Evolutionary conservation across 1,140 invertebrate species (phyloP).

Genomic region (Myzus persicae): DNA sequence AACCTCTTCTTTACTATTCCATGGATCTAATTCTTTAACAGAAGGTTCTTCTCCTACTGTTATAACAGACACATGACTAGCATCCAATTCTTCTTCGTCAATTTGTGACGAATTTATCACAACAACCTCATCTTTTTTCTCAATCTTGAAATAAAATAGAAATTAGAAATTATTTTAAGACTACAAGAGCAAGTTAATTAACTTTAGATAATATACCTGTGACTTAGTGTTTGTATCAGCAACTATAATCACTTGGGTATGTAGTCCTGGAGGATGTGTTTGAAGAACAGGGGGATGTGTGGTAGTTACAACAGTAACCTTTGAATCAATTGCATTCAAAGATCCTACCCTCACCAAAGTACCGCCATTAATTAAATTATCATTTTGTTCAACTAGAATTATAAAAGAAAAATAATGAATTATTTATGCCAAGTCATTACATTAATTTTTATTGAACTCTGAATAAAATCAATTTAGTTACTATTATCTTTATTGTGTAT

Average conservation of each 20-base stretch:
- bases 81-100: slow-evolving; percentile 71
- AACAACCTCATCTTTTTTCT: slow-evolving; percentile 61
- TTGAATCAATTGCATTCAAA: slow-evolving; percentile 61
- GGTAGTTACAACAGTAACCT: slow-evolving; percentile 77
- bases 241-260: slow-evolving; percentile 77
- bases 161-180: slow-evolving; percentile 64
- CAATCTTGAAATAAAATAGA: slow-evolving; percentile 64
- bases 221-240: slow-evolving; percentile 79
- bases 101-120: slow-evolving; percentile 60
- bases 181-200: background rate
- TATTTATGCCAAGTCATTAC: background rate
- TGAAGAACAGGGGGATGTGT: slow-evolving; percentile 78
- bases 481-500: slow-evolving; percentile 15
- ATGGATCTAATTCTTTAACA: slow-evolving; percentile 31
- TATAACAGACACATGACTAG: slow-evolving; percentile 88
- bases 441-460: background rate
- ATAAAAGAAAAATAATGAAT: background rate
- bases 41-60: slow-evolving; percentile 78
- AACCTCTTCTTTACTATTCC: slow-evolving; percentile 42
- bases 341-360: slow-evolving; percentile 53
- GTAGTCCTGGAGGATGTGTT: slow-evolving; percentile 61
- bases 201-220: slow-evolving; percentile 63
- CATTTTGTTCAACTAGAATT: slow-evolving; percentile 45
- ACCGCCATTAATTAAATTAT: slow-evolving; percentile 48
- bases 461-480: background rate